These are phyloP conservation scores for Plebejus anna DNA, from an alignment of 2,888 invertebrate species.

Conservation along the genomic window DNA sequence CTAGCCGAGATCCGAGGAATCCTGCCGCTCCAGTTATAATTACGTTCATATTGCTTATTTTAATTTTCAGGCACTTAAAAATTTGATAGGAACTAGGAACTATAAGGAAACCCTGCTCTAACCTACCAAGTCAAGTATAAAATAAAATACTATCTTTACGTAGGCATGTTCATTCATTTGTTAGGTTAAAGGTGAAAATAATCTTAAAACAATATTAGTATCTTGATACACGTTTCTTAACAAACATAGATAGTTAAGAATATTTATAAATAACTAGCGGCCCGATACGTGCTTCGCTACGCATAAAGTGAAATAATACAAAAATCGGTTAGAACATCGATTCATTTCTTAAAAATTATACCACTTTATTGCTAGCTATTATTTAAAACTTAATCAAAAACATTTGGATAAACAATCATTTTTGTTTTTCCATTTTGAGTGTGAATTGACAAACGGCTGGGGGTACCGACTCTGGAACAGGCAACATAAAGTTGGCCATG, in stretches of 20 bases:
- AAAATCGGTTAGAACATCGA: too few species aligned
- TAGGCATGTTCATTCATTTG: not conserved
- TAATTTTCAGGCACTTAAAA: not conserved
- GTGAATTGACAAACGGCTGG: too few species aligned
- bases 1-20: slow-evolving; percentile 53
- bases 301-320: too few species aligned
- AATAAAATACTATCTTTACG: not conserved
- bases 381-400: too few species aligned
- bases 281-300: too few species aligned
- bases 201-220: slow-evolving; percentile 22
- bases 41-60: slow-evolving; percentile 48
- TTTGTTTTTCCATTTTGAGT: too few species aligned
- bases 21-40: slow-evolving; percentile 63
- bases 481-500: too few species aligned
- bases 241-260: slow-evolving; percentile 23
- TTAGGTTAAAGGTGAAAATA: slow-evolving; percentile 25
- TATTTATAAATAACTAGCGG: not conserved
- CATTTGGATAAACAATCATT: too few species aligned
- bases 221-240: not conserved
- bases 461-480: too few species aligned
- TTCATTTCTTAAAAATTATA: too few species aligned
- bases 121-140: not conserved
- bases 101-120: not conserved
- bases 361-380: too few species aligned
- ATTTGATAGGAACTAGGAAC: not conserved